Conservation (phyloP, 1,140 invertebrate species). For the Apolygus lucorum region DNA sequence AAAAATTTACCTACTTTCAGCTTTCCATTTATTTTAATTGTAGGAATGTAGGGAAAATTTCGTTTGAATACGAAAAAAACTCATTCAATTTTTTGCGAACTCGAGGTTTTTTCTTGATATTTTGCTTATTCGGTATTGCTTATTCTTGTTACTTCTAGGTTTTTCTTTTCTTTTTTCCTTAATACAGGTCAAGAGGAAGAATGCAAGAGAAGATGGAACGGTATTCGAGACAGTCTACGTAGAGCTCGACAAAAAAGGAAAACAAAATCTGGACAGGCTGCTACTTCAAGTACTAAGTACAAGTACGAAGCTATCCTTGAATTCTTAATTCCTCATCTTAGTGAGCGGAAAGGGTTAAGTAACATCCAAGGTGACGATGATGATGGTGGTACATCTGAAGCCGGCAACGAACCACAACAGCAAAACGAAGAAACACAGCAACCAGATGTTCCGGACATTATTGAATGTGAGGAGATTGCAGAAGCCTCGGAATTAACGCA, state of each 20-base stretch:
- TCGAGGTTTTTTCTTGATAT: too few relatives aligned
- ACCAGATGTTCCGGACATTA: neutral
- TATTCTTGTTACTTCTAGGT: too few relatives aligned
- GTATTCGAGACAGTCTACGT: slow-evolving; percentile 27
- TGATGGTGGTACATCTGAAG: slow-evolving; percentile 18
- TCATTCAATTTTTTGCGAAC: too few relatives aligned
- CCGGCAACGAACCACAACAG: neutral
- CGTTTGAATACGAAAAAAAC: too few relatives aligned
- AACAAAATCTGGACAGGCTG: slow-evolving; percentile 28
- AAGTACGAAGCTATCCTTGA: slow-evolving; percentile 26
- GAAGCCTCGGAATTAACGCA: neutral
- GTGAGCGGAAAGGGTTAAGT: slow-evolving; percentile 25
- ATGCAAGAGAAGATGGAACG: slow-evolving; percentile 28
- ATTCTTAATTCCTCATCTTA: slow-evolving; percentile 24
- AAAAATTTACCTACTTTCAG: too few relatives aligned
- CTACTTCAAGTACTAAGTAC: slow-evolving; percentile 20
- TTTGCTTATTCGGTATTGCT: too few relatives aligned
- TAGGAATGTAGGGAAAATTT: too few relatives aligned
- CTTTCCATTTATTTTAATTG: too few relatives aligned
- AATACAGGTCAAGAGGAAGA: slow-evolving; percentile 26
- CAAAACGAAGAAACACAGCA: slow-evolving; percentile 12
- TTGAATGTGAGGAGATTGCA: neutral
- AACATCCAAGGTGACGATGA: slow-evolving; percentile 22
- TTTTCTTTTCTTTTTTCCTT: too few relatives aligned
- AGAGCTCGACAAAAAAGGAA: slow-evolving; percentile 26